phyloP scores from a whole-genome alignment of 2,888 invertebrate species.

The Chrysina gloriosa region DNA sequence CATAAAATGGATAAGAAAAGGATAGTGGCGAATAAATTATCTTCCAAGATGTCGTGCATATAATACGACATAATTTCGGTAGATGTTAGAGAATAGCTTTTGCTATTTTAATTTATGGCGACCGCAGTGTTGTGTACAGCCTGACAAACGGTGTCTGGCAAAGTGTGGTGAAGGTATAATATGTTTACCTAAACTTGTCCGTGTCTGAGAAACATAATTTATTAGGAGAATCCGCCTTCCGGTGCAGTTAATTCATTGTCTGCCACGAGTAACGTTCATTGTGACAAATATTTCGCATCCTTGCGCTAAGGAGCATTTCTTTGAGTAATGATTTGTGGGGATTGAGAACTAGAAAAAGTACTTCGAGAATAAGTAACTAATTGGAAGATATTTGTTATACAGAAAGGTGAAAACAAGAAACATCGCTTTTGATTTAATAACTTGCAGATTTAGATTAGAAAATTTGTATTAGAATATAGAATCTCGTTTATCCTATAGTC shows the following conservation, averaged over 20 bases:
- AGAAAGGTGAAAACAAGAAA: too few relatives aligned
- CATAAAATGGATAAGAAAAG: neutral
- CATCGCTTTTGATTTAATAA: too few relatives aligned
- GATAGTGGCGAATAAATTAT: neutral
- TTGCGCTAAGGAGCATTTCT: constrained; percentile 31
- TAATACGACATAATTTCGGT: constrained; percentile 25
- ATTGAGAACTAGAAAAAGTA: neutral
- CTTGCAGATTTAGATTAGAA: too few relatives aligned
- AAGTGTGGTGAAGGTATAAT: constrained; percentile 50
- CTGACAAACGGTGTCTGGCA: constrained; percentile 50
- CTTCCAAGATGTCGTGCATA: neutral
- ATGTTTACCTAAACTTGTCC: constrained; percentile 51
- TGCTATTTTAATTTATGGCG: constrained; percentile 34
- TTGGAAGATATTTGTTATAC: too few relatives aligned
- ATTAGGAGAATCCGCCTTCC: constrained; percentile 33
- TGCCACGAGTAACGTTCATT: constrained; percentile 27
- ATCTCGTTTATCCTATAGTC: too few relatives aligned
- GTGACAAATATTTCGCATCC: constrained; percentile 42
- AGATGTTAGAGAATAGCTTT: constrained; percentile 30
- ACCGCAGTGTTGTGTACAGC: constrained; percentile 17
- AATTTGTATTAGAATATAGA: too few relatives aligned
- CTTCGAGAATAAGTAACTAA: neutral
- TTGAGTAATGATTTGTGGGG: neutral
- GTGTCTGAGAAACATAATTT: constrained; percentile 44
- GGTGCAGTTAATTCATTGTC: constrained; percentile 47